Conservation (phyloP, 1,140 invertebrate species). For the Steinernema feltiae region DNA sequence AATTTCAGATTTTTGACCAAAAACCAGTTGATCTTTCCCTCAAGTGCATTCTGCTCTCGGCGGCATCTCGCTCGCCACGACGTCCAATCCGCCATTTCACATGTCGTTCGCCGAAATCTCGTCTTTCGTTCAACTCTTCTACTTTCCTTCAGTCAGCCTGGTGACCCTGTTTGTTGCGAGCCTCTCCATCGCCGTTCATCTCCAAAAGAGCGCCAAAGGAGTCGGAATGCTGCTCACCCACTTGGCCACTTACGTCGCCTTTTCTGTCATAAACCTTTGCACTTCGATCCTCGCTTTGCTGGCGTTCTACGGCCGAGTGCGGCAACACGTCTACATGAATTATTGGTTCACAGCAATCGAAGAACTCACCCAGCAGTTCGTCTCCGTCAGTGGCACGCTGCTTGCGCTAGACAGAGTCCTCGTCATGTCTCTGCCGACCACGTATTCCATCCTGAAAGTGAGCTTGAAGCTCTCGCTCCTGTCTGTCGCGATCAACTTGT, state of each 20-base stretch:
- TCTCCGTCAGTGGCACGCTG: neutral
- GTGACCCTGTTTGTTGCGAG: too few relatives aligned
- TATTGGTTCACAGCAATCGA: neutral
- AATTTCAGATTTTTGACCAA: too few relatives aligned
- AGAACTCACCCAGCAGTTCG: constrained; percentile 1
- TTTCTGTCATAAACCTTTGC: neutral
- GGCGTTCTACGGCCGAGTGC: too few relatives aligned
- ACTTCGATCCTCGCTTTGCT: neutral
- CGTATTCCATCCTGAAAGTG: neutral
- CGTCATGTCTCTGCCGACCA: neutral
- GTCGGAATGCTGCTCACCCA: neutral
- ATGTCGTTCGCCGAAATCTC: too few relatives aligned
- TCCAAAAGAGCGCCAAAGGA: too few relatives aligned
- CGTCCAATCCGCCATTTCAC: too few relatives aligned
- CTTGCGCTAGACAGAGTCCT: neutral
- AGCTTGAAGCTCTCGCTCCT: neutral
- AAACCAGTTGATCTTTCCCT: too few relatives aligned
- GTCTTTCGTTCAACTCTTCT: too few relatives aligned
- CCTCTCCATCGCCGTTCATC: too few relatives aligned
- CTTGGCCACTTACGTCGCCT: neutral
- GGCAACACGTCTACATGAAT: neutral
- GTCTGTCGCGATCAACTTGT: neutral
- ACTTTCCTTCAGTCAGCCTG: too few relatives aligned
- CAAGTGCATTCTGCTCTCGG: too few relatives aligned
- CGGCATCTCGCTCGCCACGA: too few relatives aligned